Evolutionary conservation across 1,140 invertebrate species (phyloP).

Genomic region (Anadara kagoshimensis): DNA sequence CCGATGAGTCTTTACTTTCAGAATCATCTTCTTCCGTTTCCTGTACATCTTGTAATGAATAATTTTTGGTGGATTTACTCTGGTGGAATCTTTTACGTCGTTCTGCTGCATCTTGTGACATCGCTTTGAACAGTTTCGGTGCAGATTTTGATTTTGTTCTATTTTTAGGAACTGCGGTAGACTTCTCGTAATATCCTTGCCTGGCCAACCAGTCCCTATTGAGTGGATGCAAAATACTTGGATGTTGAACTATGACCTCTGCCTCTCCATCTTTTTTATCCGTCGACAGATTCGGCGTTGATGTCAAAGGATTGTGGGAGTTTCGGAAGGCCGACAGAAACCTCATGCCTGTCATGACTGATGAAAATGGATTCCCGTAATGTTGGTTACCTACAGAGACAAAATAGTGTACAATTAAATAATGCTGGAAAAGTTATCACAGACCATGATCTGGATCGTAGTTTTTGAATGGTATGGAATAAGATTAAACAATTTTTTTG

Average conservation of each 20-base stretch:
- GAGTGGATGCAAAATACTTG: constrained; percentile 32
- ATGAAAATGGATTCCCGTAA: constrained; percentile 29
- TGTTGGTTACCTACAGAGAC: constrained; percentile 30
- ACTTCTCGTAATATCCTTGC: constrained; percentile 32
- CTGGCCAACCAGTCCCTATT: constrained; percentile 32
- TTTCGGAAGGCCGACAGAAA: constrained; percentile 24
- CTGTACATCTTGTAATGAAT: constrained; percentile 11
- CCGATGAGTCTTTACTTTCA: constrained; percentile 8
- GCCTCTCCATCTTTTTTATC: background rate
- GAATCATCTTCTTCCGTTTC: constrained; percentile 14
- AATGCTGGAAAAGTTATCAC: too few species aligned
- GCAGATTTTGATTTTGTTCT: background rate
- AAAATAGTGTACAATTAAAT: constrained; percentile 5
- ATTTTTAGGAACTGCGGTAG: background rate
- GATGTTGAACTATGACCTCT: constrained; percentile 14
- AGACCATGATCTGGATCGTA: too few species aligned
- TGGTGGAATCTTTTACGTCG: constrained; percentile 33
- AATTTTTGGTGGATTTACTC: constrained; percentile 26
- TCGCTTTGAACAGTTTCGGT: constrained; percentile 14
- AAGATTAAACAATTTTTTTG: too few species aligned
- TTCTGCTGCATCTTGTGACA: constrained; percentile 35
- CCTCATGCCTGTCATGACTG: constrained; percentile 42
- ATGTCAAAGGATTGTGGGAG: background rate
- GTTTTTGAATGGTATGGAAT: too few species aligned
- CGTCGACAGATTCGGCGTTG: background rate